Evolutionary conservation across 2,888 invertebrate species (phyloP), one percentile per base, ranked within the genome.

Genomic region (Oligia fasciuncula): DNA sequence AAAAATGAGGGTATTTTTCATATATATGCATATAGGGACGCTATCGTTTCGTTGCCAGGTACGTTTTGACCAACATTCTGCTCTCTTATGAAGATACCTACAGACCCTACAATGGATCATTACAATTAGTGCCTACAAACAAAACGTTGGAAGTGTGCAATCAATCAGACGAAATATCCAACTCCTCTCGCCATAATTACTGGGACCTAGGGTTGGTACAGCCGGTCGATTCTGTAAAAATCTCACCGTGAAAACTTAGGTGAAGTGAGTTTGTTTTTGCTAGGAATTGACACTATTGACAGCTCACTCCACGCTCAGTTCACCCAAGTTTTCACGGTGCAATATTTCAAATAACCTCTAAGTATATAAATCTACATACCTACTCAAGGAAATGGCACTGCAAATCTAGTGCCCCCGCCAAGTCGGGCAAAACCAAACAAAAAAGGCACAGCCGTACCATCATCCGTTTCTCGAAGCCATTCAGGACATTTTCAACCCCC

Each of bases 141-240:
- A 73, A 80, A 77, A 74, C 74, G 49, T 43, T 65, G 68, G 63
- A 70, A 70, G 70, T 57, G 62, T 82, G 84, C 71, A 83, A 85
- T 84, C 77, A 84, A 77, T 80, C 84, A 77, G 80, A 69, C 74
- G 67, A 77, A 84, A 72, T 73, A 78, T 65, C 29, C 79, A 57
- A 71, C 43, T 49, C 67, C 76, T 83, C 84, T 62, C 77, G 40
- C 67, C 70, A 75, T 62, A 69, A 72, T 75, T 65, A 83, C 74
- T 49, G 29, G 19, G 11, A 0, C n/a, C 40, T 78, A 82, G 83
- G 83, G 78, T 23, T 83, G 73, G 62, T 35, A 19, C 73, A 29
- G 29, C 29, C 29, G 29, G 29, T 29, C 29, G 29, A 29, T 29
- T 29, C 29, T 29, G 29, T 29, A 29, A 1, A 29, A 29, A 29